phyloP scores from a whole-genome alignment of 1,140 invertebrate genomes.

The Anagrus nilaparvatae region DNA sequence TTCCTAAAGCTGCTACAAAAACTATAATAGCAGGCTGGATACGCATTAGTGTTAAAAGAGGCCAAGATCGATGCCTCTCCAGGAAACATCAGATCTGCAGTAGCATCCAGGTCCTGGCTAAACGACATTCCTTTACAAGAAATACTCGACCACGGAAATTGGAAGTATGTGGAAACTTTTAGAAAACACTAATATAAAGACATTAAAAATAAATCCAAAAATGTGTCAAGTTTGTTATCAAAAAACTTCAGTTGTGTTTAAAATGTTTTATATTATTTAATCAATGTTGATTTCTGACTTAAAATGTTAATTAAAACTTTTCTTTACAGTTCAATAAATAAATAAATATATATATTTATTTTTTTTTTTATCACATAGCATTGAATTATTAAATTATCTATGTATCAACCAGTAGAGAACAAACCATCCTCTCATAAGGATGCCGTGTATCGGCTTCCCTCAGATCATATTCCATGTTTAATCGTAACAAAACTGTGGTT shows the following conservation, averaged over 20 bases:
- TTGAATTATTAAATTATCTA: conserved; percentile 7
- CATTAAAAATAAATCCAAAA: background rate
- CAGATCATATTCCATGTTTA: too few species aligned
- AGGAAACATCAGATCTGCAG: conserved; percentile 23
- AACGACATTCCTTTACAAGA: conserved; percentile 20
- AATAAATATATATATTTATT: conserved; percentile 6
- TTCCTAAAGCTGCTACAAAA: conserved; percentile 16
- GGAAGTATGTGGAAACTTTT: conserved; percentile 21
- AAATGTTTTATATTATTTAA: background rate
- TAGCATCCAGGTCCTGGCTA: conserved; percentile 21
- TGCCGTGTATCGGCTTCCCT: conserved; percentile 18
- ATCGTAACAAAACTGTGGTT: too few species aligned
- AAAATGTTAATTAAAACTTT: background rate
- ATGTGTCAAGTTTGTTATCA: conserved; percentile 4
- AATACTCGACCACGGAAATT: conserved; percentile 21
- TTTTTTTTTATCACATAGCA: conserved; percentile 16
- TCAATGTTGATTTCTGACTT: background rate
- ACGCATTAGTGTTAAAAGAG: conserved; percentile 17
- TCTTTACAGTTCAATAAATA: background rate
- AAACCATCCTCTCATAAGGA: conserved; percentile 17
- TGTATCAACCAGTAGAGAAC: conserved; percentile 13
- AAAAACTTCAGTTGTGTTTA: conserved; percentile 7
- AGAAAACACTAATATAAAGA: conserved; percentile 23
- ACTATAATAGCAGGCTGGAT: conserved; percentile 23
- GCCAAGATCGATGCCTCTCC: conserved; percentile 19